Evolutionary conservation across 1,140 invertebrate species (phyloP), one percentile per base, ranked within the genome.

Genomic region (Magallana ariakensis): DNA sequence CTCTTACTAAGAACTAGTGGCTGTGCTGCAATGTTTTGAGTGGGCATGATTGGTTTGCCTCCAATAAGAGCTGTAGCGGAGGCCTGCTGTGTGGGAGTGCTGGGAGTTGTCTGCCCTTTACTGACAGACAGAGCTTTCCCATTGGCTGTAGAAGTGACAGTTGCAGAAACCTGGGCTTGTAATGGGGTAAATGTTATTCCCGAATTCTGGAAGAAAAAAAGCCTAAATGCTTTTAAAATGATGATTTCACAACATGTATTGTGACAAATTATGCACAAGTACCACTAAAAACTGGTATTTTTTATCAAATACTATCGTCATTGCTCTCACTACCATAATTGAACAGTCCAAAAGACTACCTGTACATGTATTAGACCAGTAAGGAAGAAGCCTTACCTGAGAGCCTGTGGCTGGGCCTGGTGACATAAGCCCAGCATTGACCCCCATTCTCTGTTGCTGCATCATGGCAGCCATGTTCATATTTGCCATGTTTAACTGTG

Each of bases 21-120:
- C 11, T 88, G 86, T 33, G 86, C 90, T 58, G 75, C 84, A 16
- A 83, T 81, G 16, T 81, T 83, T 70, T 92, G 92, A 22, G 91
- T 88, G 0, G 92, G 87, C 87, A 93, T 89, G 75, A 93, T 92
- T 15, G 91, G 91, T 85, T 93, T 92, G 9, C 92, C 92, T 57
- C 89, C 92, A 81, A 93, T 90, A 82, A 92, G 87, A 22, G 91
- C 87, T 46, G 91, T 91, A 1, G 90, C 91, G n/a, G 90, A 90
- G 5, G 87, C 90, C 58, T 91, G 90, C 53, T 88, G 87, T 80
- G 87, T 86, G 9, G 54, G 80, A n/a, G 80, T 80, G 19, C 55
- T 82, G 80, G 80, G 80, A 62, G 58, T 82, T 81, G 89, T 88
- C 80, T 81, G 85, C 22, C 85, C 84, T 60, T 85, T 86, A 83